phyloP scores from a whole-genome alignment of 2,888 invertebrate genomes.

The Perithous albicinctus region DNA sequence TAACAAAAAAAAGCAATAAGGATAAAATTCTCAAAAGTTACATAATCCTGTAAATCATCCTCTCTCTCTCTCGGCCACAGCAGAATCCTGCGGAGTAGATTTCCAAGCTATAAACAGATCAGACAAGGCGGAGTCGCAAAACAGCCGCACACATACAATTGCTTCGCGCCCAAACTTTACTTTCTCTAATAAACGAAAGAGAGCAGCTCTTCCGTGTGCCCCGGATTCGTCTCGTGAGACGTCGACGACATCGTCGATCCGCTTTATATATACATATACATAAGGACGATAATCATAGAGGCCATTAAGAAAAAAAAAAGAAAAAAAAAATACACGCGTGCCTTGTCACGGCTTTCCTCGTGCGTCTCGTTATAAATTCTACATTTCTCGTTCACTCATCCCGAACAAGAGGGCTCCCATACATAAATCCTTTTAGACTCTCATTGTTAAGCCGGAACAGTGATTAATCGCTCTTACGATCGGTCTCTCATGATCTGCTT shows the following conservation, averaged over 20 bases:
- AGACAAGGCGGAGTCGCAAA: constrained; percentile 14
- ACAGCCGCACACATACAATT: constrained; percentile 31
- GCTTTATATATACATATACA: too few relatives aligned
- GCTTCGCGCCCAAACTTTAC: constrained; percentile 31
- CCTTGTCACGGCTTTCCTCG: background rate
- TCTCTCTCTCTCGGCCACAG: too few relatives aligned
- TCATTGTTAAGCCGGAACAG: background rate
- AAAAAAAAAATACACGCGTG: too few relatives aligned
- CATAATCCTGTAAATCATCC: too few relatives aligned
- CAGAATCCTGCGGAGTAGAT: background rate
- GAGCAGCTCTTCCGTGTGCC: constrained; percentile 25
- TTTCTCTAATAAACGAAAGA: constrained; percentile 33
- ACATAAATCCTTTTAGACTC: background rate
- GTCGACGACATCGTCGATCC: background rate
- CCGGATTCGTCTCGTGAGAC: constrained; percentile 23
- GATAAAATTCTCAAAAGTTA: too few relatives aligned
- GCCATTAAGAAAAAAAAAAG: background rate
- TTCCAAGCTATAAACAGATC: background rate
- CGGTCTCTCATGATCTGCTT: background rate
- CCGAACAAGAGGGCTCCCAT: too few relatives aligned
- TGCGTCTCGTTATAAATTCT: background rate
- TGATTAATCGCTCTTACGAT: too few relatives aligned
- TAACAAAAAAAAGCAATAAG: too few relatives aligned
- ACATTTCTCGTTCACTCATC: background rate
- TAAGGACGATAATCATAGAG: too few relatives aligned